Percentiles rank a stretch among this genome's conserved stretches.
These are phyloP conservation scores for Oegoconia quadripuncta DNA, from an alignment of 2,888 invertebrate genomes.

Conservation along the genomic window DNA sequence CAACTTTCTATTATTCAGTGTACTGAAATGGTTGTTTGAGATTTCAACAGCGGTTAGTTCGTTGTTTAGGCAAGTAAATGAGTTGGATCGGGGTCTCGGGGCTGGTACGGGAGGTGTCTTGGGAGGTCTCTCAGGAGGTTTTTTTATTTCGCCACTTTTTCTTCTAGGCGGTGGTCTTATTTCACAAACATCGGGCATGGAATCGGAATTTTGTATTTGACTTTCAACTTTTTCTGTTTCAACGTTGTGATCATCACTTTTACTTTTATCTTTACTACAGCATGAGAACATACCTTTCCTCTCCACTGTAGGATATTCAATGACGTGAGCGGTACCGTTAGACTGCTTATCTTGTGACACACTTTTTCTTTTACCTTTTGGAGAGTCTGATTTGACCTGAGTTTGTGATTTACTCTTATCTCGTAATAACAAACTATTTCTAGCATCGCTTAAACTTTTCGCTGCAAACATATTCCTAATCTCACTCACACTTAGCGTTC, in stretches of 20 bases:
- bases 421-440: conserved; percentile 71
- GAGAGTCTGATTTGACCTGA: conserved; percentile 61
- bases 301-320: conserved; percentile 86
- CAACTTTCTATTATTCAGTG: conserved; percentile 63
- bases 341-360: conserved; percentile 55
- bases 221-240: conserved; percentile 57
- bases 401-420: conserved; percentile 59
- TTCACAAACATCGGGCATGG: conserved; percentile 69
- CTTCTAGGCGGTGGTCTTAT: conserved; percentile 82
- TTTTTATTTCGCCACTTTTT: conserved; percentile 73
- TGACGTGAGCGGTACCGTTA: conserved; percentile 76
- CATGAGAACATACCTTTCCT: conserved; percentile 86
- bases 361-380: conserved; percentile 69
- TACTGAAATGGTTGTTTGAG: conserved; percentile 63
- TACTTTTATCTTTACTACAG: conserved; percentile 81
- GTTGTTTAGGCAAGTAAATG: conserved; percentile 69
- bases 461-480: conserved; percentile 74
- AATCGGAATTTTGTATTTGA: conserved; percentile 59
- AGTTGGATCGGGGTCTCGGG: conserved; percentile 78
- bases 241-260: conserved; percentile 71
- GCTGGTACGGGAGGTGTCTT: conserved; percentile 76
- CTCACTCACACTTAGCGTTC: conserved; percentile 77
- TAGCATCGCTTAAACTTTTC: conserved; percentile 71
- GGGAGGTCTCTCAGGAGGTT: conserved; percentile 84
- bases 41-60: conserved; percentile 67